Conservation (phyloP, 2,888 invertebrate genomes). For the Lasioglossum calceatum region DNA sequence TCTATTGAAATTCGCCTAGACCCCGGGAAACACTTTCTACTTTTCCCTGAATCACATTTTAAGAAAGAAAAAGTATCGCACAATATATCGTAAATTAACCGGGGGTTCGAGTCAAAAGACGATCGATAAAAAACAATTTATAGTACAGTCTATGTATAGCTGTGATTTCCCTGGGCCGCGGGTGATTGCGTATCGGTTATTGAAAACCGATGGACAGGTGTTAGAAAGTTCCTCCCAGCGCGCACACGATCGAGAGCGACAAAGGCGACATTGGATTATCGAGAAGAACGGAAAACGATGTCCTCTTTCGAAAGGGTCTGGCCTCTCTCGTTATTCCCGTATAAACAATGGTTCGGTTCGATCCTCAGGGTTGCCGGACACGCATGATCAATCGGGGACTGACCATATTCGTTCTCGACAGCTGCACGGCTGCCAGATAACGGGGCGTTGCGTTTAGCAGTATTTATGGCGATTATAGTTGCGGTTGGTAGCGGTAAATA, state of each 20-base stretch:
- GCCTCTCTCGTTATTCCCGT: conserved; percentile 36
- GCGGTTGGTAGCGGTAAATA: conserved; percentile 59
- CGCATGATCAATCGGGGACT: conserved; percentile 11
- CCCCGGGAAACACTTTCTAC: too few relatives aligned
- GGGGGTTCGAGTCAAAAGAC: background rate
- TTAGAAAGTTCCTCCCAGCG: conserved; percentile 36
- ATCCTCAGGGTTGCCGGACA: conserved; percentile 19
- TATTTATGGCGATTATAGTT: conserved; percentile 55
- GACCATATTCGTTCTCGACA: conserved; percentile 16
- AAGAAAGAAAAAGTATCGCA: too few relatives aligned
- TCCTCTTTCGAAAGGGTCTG: conserved; percentile 41
- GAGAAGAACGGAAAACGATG: background rate
- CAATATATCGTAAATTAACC: too few relatives aligned
- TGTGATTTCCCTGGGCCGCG: background rate
- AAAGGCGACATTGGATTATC: conserved; percentile 8
- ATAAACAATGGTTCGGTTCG: conserved; percentile 6
- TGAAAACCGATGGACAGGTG: background rate
- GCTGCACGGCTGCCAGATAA: conserved; percentile 41
- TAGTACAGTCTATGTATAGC: background rate
- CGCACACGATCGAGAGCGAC: background rate
- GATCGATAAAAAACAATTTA: conserved; percentile 2
- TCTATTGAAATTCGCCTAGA: background rate
- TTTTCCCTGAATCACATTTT: too few relatives aligned
- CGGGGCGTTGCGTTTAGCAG: conserved; percentile 55
- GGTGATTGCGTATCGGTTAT: background rate